phyloP scores from a whole-genome alignment of 1,140 invertebrate genomes.

The Reticulitermes speratus region DNA sequence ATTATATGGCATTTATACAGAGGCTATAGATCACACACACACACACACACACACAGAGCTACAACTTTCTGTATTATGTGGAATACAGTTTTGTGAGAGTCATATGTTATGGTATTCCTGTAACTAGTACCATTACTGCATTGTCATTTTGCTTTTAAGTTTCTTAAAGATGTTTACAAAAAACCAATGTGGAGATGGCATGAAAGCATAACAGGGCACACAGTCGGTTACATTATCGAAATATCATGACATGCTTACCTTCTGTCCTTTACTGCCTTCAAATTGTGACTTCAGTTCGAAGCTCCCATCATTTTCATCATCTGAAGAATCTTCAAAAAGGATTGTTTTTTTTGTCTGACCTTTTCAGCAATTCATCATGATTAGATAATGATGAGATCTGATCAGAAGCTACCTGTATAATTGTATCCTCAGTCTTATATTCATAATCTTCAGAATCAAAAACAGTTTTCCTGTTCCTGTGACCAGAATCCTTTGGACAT shows the following conservation, averaged over 20 bases:
- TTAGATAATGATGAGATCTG: background rate
- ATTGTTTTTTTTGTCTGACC: background rate
- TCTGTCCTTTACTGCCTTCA: conserved; percentile 18
- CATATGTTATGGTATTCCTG: too few relatives aligned
- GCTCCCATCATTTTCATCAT: background rate
- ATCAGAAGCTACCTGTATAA: background rate
- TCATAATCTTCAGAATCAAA: conserved; percentile 21
- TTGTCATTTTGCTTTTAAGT: too few relatives aligned
- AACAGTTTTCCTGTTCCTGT: background rate
- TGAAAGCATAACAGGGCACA: too few relatives aligned
- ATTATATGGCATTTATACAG: too few relatives aligned
- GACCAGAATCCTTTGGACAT: background rate
- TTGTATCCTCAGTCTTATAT: background rate
- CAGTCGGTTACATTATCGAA: too few relatives aligned
- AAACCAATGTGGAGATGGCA: too few relatives aligned
- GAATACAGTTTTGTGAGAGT: too few relatives aligned
- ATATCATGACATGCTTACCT: background rate
- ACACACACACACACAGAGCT: too few relatives aligned
- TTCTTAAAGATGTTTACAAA: too few relatives aligned
- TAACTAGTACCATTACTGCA: too few relatives aligned
- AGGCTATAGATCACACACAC: too few relatives aligned
- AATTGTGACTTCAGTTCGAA: background rate
- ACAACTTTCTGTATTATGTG: too few relatives aligned
- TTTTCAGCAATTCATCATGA: background rate
- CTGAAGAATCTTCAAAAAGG: conserved; percentile 12